Base-by-base conservation (phyloP, 1,140 invertebrate genomes). In the Drosophila melanica region DNA sequence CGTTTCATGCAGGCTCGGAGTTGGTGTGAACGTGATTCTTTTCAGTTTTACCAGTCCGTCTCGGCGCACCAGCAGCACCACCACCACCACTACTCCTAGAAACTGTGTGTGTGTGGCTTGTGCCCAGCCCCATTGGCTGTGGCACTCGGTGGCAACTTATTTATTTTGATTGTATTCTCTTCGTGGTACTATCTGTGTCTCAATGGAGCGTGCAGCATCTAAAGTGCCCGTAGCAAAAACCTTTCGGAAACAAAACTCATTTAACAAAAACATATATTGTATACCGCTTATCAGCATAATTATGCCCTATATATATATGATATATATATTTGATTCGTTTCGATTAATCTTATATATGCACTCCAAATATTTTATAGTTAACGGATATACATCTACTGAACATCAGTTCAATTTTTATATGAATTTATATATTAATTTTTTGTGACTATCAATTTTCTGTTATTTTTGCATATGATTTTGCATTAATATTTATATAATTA, bases 181-280 rank as follows among this genome's bases (percentile, higher is more conserved):
- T 87, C 79, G 82, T 87, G 84, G 79, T 84, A 79, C 84, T 77
- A 84, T 87, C 84, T 87, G 84, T 90, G 85, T 87, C 84, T 87
- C 84, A 87, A 84, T 77, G 79, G 76, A 71, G 71, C 65, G 54
- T 78, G 48, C 84, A 87, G 76, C 84, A 84, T 87, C 84, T 77
- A 89, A 84, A 77, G 84, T 82, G 79, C 84, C 82, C 84, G 78
- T 87, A 86, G 81, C 76, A 67, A 63, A n/a, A 35, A 58, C 18
- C 6, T 18, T 14, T 7, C 18, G 63, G 54, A 67, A 79, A 63
- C 18, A 41, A 80, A 55, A 55, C 53, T 42, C 55, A 45, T 50
- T 45, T 47, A 55, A 44, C 45, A 82, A 77, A 41, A 58, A 30
- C 54, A 44, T 35, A 14, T 27, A 48, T 30, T 11, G n/a, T 54